A percentile compares a stretch with the other conserved stretches of the same genome.
These are phyloP conservation scores for Adrianichthys oophorus DNA, from an alignment of 2,797 vertebrate species.

Conservation along the genomic window DNA sequence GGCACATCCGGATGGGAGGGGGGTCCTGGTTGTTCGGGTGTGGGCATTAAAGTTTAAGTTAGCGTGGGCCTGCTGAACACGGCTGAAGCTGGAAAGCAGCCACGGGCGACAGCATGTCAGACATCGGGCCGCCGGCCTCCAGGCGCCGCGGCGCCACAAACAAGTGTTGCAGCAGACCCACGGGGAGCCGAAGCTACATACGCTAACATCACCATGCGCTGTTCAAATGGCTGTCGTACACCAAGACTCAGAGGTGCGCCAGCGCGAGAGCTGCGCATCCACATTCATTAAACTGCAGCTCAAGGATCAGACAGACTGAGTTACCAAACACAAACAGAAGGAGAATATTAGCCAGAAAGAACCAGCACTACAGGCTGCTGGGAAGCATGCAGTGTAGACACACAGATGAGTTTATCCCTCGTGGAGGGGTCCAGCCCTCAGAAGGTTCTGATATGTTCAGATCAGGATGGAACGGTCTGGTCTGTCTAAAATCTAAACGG, in stretches of 20 bases:
- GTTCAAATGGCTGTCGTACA: conserved; percentile 49
- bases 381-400: no score
- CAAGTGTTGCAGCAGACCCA: conserved; percentile 74
- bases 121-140: conserved; percentile 70
- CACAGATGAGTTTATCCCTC: no score
- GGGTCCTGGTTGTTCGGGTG: conserved; percentile 51
- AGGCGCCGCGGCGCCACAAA: conserved; percentile 64
- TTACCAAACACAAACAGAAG: no score
- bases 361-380: not conserved
- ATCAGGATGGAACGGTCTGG: no score
- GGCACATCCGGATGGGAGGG: conserved; percentile 47
- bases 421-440: no score
- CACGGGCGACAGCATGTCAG: conserved; percentile 81
- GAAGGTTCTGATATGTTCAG: no score
- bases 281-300: not conserved
- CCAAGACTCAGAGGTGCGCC: conserved; percentile 23
- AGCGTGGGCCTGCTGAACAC: conserved; percentile 69
- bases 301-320: not conserved
- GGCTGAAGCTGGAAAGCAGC: conserved; percentile 74
- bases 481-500: no score
- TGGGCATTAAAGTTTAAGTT: conserved; percentile 83
- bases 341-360: no score
- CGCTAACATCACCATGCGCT: conserved; percentile 47
- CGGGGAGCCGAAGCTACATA: conserved; percentile 60
- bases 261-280: not conserved